Conservation (phyloP, 2,797 vertebrate species). For the Chrosomus eos region DNA sequence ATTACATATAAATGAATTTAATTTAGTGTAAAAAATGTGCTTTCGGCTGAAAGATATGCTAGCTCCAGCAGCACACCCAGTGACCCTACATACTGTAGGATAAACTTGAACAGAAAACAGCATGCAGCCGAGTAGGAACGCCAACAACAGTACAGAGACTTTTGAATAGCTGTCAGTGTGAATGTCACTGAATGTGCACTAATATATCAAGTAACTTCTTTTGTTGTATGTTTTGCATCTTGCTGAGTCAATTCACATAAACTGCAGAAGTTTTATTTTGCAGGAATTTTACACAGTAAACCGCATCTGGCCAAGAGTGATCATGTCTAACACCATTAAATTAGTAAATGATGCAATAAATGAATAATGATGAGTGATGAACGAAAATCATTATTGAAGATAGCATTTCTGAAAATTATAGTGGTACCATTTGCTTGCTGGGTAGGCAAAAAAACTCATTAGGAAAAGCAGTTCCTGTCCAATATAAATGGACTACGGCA, state of each 20-base stretch:
- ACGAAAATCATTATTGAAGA: not conserved
- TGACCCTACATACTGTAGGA: not conserved
- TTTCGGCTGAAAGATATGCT: not conserved
- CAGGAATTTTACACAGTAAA: not conserved
- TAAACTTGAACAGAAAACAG: not conserved
- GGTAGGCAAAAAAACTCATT: slow-evolving; percentile 7
- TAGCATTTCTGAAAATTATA: not conserved
- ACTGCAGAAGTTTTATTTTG: too few relatives aligned
- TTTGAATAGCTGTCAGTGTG: not conserved
- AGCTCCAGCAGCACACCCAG: not conserved
- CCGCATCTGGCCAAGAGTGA: not conserved
- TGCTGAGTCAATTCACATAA: not conserved
- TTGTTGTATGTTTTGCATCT: not conserved
- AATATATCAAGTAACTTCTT: not conserved
- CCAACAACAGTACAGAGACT: not conserved
- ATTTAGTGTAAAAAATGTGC: not conserved
- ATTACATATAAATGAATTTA: slow-evolving; percentile 7
- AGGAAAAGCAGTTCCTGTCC: not conserved
- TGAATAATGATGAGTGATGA: not conserved
- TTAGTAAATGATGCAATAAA: slow-evolving; percentile 18
- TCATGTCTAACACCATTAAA: not conserved
- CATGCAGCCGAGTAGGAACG: not conserved
- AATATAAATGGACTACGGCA: slow-evolving; percentile 3
- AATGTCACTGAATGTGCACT: slow-evolving; percentile 1
- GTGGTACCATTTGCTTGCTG: not conserved